Evolutionary conservation across 2,888 invertebrate species (phyloP), one percentile per base, ranked within the genome.

Genomic region (Matsumyia berberina): DNA sequence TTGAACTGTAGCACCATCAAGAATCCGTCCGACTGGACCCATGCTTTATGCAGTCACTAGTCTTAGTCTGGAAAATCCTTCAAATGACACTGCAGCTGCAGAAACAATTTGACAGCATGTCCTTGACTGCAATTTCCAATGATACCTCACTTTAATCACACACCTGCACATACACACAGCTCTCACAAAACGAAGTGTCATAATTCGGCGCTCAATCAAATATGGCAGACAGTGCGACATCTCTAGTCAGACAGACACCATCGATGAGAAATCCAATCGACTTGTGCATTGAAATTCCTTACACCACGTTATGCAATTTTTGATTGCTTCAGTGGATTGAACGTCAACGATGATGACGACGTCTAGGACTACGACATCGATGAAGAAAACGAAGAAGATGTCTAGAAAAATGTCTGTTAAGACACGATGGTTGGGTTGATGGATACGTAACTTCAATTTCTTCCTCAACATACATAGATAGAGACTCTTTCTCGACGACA

Each of bases 251-350:
- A 67, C 53, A 78, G 42, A 67, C 46, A 66, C 57, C 60, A 39
- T 39, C 57, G 31, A 66, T 44, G 76, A 67, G 66, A 78, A 79
- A 83, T 69, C 69, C 83, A 83, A 83, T 83, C 69, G 73, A 66
- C 72, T 73, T 83, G 60, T 83, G 83, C 79, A 83, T 73, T 83
- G 79, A 74, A 83, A 83, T 74, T 83, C 83, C 79, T 79, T 73
- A 73, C 83, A 83, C 62, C 73, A 83, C 83, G 79, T 83, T 83
- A 74, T 83, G 83, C 83, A 79, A 83, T 83, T 83, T 79, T 73
- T 69, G 73, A 83, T 83, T 83, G 83, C 83, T 74, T 74, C 79
- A 83, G 57, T 83, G 57, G 64, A 73, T 83, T 74, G 79, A 64
- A 79, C 73, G 49, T 73, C 73, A 62, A 72, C 57, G 62, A 44